Evolutionary conservation across 2,113 vertebrate genomes (phyloP).

Genomic region (Cyrtonyx montezumae): DNA sequence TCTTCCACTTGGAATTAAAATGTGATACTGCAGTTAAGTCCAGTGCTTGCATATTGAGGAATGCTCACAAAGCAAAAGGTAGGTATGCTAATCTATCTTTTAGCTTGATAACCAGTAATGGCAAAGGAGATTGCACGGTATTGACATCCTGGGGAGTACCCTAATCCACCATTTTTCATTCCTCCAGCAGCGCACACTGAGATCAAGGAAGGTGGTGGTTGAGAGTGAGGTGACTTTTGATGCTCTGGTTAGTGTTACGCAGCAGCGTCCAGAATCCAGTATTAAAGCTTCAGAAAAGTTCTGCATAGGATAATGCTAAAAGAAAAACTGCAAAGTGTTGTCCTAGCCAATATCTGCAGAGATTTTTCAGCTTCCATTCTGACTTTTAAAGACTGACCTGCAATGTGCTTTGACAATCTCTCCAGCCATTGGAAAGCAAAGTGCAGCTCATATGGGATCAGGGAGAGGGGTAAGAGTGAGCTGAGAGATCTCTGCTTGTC

Average conservation of each 20-base stretch:
- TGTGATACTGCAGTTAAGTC: background rate
- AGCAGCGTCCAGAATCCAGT: background rate
- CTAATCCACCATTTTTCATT: background rate
- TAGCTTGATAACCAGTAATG: background rate
- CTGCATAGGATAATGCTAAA: accelerated
- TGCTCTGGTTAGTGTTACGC: background rate
- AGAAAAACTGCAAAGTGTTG: background rate
- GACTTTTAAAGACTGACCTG: background rate
- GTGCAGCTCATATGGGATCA: background rate
- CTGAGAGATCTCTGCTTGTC: accelerated
- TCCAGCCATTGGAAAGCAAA: background rate
- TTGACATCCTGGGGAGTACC: background rate
- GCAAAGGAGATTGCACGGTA: background rate
- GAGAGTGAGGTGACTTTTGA: background rate
- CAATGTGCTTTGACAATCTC: background rate
- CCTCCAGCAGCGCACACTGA: background rate
- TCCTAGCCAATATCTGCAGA: background rate
- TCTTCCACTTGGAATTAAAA: background rate
- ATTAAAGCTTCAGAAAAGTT: background rate
- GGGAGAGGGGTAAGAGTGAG: background rate
- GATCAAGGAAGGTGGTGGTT: background rate
- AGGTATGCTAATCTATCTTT: background rate
- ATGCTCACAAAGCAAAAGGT: background rate
- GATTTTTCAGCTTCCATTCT: background rate
- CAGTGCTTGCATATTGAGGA: background rate